These are phyloP conservation scores for Pachliopta kotzebuea DNA, from an alignment of 2,888 invertebrate genomes.

Conservation along the genomic window DNA sequence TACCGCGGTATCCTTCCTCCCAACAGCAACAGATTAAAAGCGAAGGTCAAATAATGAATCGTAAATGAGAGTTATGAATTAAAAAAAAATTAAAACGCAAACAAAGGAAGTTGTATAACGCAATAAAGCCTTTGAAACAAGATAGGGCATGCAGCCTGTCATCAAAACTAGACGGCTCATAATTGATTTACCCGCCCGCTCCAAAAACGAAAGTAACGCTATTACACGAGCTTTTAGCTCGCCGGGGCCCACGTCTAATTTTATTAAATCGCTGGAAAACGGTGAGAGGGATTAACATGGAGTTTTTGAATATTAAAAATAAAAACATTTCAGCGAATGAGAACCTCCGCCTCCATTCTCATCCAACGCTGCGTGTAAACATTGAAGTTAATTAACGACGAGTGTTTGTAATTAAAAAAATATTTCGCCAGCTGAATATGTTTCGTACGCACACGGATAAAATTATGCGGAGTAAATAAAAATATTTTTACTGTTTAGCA, in stretches of 20 bases:
- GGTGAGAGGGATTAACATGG: slow-evolving; percentile 36
- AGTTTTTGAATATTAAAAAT: slow-evolving; percentile 31
- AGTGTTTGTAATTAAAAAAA: slow-evolving; percentile 26
- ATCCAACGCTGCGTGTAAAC: slow-evolving; percentile 22
- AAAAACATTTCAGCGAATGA: slow-evolving; percentile 27
- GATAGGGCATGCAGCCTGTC: slow-evolving; percentile 38
- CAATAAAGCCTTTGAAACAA: slow-evolving; percentile 39
- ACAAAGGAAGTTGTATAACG: slow-evolving; percentile 24
- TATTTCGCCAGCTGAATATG: slow-evolving; percentile 14
- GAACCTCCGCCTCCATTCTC: slow-evolving; percentile 23
- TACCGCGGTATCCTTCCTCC: no score
- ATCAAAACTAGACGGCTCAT: slow-evolving; percentile 37
- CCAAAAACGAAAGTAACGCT: slow-evolving; percentile 44
- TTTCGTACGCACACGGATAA: slow-evolving; percentile 3
- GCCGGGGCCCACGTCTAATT: slow-evolving; percentile 39
- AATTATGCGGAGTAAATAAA: slow-evolving; percentile 7
- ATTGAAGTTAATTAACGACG: slow-evolving; percentile 28
- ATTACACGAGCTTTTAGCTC: slow-evolving; percentile 46
- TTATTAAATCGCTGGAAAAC: slow-evolving; percentile 39
- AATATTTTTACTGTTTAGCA: no score
- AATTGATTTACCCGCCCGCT: slow-evolving; percentile 43
- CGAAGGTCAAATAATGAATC: no score
- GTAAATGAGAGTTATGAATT: no score
- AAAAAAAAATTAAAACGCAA: slow-evolving; percentile 18
- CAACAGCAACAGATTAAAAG: no score